Percentiles rank a stretch among this genome's conserved stretches.
Conservation (phyloP, 1,140 invertebrate genomes). For the Choristoneura fumiferana region DNA sequence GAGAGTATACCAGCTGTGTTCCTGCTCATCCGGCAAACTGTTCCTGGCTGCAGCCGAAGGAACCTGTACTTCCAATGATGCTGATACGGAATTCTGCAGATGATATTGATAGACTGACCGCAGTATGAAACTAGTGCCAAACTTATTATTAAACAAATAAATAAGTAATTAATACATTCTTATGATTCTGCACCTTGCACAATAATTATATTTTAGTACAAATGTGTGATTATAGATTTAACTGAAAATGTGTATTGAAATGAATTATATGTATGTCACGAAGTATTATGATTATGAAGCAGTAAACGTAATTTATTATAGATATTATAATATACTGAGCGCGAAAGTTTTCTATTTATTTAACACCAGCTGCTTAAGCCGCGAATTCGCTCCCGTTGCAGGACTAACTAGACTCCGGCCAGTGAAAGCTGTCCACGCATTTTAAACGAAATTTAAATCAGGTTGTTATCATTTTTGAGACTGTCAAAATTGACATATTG, state of each 20-base stretch:
- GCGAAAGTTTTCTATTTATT: too few species aligned
- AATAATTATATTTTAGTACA: conserved; percentile 17
- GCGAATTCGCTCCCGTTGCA: too few species aligned
- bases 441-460: too few species aligned
- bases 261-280: not conserved
- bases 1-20: conserved; percentile 91
- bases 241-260: not conserved
- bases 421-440: too few species aligned
- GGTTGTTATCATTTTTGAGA: too few species aligned
- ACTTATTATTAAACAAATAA: too few species aligned
- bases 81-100: conserved; percentile 62
- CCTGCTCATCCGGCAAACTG: conserved; percentile 92
- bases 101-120: conserved; percentile 41
- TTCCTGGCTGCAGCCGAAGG: conserved; percentile 91
- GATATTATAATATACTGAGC: too few species aligned
- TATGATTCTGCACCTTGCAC: conserved; percentile 10
- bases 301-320: too few species aligned
- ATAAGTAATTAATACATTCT: conserved; percentile 8
- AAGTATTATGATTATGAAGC: too few species aligned
- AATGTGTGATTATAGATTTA: conserved; percentile 10
- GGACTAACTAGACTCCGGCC: too few species aligned
- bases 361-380: too few species aligned
- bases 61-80: conserved; percentile 80
- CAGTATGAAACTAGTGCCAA: not conserved
- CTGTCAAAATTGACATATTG: too few species aligned